Evolutionary conservation across 1,140 invertebrate species (phyloP), one percentile per base, ranked within the genome.

Genomic region (Hypsibius dujardini): DNA sequence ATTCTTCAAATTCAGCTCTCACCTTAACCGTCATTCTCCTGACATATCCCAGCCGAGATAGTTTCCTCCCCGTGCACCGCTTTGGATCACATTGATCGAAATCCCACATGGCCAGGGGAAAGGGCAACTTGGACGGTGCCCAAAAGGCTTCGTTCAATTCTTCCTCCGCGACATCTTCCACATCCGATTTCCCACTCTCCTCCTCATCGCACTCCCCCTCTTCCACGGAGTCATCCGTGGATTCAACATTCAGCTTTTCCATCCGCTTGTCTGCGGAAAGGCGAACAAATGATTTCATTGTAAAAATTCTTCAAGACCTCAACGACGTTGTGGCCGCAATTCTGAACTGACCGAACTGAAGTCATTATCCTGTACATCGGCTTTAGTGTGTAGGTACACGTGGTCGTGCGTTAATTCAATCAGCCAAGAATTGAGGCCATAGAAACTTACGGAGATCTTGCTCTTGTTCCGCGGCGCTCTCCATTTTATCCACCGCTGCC

Each of bases 21-120:
- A 56, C 50, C 1, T 88, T 87, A 40, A 95, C 81, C 79, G 86
- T 87, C 12, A 97, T 80, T 72, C 84, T 87, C 77, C 86, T 87
- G 28, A 94, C 86, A 45, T 94, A 80, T 47, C 88, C 87, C 76
- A 90, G 82, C 71, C 91, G 83, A 0, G 84, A 82, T 2, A 98
- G 82, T 83, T 96, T 97, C 75, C 89, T 82, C 7, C 94, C 95
- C 0, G 90, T 90, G 81, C 95, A 98, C 79, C 92, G 92, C 79
- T 90, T 94, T 0, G 93, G 92, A 82, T 98, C 93, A 79, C 94
- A 97, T 72, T 97, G 93, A 76, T 89, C 88, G 45, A 95, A 83
- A 80, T 97, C 94, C 95, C 95, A 98, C 93, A 98, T 96, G 67
- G 89, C 90, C 1, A 97, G 86, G 0, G 86, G 82, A 79, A 92